A percentile compares a stretch with the other conserved stretches of the same genome.
These are phyloP conservation scores for Clavelina lepadiformis DNA, from an alignment of 23 tunicate species.

Conservation along the genomic window DNA sequence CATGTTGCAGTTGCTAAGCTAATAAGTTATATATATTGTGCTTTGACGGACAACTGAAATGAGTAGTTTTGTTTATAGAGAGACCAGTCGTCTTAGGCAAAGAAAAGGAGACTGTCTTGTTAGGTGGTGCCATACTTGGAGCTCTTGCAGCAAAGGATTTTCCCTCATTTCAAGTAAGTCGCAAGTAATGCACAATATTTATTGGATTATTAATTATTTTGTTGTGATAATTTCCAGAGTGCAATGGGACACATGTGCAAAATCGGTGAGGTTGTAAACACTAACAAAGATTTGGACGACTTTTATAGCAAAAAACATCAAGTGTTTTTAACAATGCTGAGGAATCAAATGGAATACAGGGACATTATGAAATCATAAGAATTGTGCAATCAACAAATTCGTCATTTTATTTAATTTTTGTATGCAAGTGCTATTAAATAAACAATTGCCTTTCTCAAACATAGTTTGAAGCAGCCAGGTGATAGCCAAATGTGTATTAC, in stretches of 20 bases:
- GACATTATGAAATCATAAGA: conserved; percentile 36
- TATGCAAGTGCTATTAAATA: no score
- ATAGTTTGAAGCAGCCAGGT: no score
- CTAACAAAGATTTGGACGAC: background rate
- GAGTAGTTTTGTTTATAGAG: background rate
- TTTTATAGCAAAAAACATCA: conserved; percentile 63
- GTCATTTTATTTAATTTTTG: no score
- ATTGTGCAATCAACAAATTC: no score
- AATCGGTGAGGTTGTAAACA: conserved; percentile 27
- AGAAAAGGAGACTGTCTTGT: conserved; percentile 70
- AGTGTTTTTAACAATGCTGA: conserved; percentile 48
- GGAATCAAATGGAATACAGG: conserved; percentile 54
- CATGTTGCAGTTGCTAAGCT: no score
- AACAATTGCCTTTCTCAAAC: no score
- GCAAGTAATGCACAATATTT: background rate
- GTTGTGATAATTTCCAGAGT: conserved; percentile 7
- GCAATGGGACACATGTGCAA: conserved; percentile 57
- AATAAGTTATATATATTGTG: background rate
- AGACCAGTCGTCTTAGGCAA: conserved; percentile 59
- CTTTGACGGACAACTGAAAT: background rate
- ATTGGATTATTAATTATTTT: background rate
- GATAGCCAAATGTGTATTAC: no score
- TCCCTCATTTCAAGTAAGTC: conserved; percentile 8
- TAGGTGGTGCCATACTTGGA: conserved; percentile 78
- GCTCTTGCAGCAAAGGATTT: conserved; percentile 59